Evolutionary conservation across 2,888 invertebrate species (phyloP).

Genomic region (Galerucella nymphaeae): DNA sequence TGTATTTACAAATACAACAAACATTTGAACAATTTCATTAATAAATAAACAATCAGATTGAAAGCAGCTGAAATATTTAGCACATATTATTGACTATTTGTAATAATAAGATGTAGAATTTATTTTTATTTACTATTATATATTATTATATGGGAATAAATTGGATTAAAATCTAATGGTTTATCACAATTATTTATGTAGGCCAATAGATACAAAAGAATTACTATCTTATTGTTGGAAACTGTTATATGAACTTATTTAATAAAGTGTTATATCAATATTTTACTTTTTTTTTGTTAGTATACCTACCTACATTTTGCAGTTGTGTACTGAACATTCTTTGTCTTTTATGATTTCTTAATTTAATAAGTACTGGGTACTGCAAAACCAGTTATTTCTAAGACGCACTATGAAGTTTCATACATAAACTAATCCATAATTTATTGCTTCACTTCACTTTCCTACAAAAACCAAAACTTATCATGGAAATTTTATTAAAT

Average conservation of each 20-base stretch:
- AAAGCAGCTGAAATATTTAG: background rate
- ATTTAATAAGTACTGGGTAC: background rate
- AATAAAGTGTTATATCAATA: too few relatives aligned
- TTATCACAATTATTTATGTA: background rate
- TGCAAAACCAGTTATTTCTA: background rate
- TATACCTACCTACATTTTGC: too few relatives aligned
- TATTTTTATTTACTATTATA: background rate
- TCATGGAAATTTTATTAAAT: constrained; percentile 3
- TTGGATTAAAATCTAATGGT: background rate
- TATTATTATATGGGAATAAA: background rate
- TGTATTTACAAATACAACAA: background rate
- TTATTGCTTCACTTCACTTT: background rate
- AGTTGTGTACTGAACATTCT: background rate
- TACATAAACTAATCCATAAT: constrained; percentile 2
- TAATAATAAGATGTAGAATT: background rate
- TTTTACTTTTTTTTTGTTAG: too few relatives aligned
- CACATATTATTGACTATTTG: background rate
- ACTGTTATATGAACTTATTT: background rate
- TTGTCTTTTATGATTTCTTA: background rate
- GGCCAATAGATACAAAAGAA: background rate
- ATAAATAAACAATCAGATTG: background rate
- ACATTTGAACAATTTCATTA: too few relatives aligned
- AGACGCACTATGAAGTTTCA: background rate
- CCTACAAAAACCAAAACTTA: background rate
- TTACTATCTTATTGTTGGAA: background rate